A percentile compares a stretch with the other conserved stretches of the same genome.
These are phyloP conservation scores for Battus philenor DNA, from an alignment of 1,140 invertebrate genomes.

Conservation along the genomic window DNA sequence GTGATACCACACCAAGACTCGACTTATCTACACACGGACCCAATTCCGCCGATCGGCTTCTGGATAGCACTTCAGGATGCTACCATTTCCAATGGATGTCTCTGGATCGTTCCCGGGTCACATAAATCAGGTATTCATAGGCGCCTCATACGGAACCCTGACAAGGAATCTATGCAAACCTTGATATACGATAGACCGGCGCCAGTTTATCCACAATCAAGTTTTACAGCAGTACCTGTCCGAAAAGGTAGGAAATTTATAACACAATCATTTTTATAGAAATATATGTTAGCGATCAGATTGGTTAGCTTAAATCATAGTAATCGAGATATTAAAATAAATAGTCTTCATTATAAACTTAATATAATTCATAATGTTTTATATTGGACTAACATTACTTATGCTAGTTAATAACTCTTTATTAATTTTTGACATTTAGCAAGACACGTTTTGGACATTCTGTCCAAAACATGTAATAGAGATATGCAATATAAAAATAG, in stretches of 20 bases:
- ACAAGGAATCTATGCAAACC: conserved; percentile 76
- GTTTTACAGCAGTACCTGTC: conserved; percentile 86
- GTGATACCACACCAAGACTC: conserved; percentile 92
- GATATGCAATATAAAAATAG: too few species aligned
- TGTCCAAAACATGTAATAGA: too few species aligned
- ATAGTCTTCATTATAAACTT: too few species aligned
- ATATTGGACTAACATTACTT: too few species aligned
- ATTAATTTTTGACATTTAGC: too few species aligned
- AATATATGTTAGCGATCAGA: neutral
- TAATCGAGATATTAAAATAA: too few species aligned
- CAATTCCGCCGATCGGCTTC: conserved; percentile 86
- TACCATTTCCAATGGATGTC: conserved; percentile 93
- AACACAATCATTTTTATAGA: neutral
- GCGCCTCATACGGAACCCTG: conserved; percentile 84
- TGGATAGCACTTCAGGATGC: conserved; percentile 98
- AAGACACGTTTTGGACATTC: too few species aligned
- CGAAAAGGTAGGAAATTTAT: conserved; percentile 60
- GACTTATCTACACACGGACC: conserved; percentile 90
- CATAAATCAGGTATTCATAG: conserved; percentile 89
- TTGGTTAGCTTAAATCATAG: too few species aligned
- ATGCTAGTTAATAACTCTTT: too few species aligned
- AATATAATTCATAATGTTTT: too few species aligned
- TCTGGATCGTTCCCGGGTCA: conserved; percentile 94
- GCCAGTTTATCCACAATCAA: conserved; percentile 83
- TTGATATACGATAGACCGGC: conserved; percentile 81